Conservation (phyloP, 2,888 invertebrate species). For the Nomada hirtipes region DNA sequence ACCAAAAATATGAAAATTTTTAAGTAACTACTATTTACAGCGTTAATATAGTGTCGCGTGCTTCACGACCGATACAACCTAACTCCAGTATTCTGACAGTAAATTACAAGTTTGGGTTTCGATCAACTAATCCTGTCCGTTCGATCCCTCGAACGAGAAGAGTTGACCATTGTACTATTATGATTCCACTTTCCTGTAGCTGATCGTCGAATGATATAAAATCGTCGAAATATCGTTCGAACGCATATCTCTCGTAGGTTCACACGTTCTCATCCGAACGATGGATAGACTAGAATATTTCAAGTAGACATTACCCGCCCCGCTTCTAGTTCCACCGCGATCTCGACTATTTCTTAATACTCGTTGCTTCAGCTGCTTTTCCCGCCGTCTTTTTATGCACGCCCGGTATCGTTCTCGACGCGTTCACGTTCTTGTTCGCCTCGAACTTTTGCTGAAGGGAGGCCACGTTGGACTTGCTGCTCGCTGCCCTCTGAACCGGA, state of each 20-base stretch:
- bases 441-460: constrained; percentile 93
- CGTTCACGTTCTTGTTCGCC: constrained; percentile 81
- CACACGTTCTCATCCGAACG: constrained; percentile 23
- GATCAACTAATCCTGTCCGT: constrained; percentile 32
- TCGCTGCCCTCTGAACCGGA: constrained; percentile 82
- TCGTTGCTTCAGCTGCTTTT: constrained; percentile 65
- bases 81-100: constrained; percentile 45
- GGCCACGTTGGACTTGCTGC: constrained; percentile 89
- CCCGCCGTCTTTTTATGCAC: constrained; percentile 65
- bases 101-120: constrained; percentile 48
- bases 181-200: not conserved
- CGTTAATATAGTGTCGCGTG: constrained; percentile 20
- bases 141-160: constrained; percentile 23
- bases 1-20: constrained; percentile 73
- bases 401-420: constrained; percentile 64
- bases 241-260: not conserved
- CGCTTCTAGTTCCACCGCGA: not conserved
- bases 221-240: constrained; percentile 26
- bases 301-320: constrained; percentile 31
- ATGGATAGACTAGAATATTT: constrained; percentile 68
- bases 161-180: constrained; percentile 47
- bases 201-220: constrained; percentile 30
- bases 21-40: constrained; percentile 68
- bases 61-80: constrained; percentile 41
- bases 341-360: constrained; percentile 64